Percentiles rank a stretch among this genome's conserved stretches.
These are phyloP conservation scores for Lepilemur ruficaudatus DNA, from an alignment of 2,797 vertebrate species.

Conservation along the genomic window DNA sequence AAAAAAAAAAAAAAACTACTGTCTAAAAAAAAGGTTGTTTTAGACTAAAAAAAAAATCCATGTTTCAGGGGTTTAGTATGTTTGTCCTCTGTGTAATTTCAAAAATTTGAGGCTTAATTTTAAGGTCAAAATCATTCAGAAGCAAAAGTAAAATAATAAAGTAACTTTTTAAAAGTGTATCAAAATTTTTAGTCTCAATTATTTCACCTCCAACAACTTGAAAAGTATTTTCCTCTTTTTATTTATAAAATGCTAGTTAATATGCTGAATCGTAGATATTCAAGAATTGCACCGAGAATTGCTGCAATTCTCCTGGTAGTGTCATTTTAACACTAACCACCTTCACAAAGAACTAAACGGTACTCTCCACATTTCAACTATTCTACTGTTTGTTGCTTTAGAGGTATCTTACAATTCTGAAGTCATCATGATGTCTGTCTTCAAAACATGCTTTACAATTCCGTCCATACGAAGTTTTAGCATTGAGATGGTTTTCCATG, in stretches of 20 bases:
- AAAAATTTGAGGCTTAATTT: conserved; percentile 29
- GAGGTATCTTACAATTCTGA: conserved; percentile 38
- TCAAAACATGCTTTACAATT: conserved; percentile 61
- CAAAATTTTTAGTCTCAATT: conserved; percentile 30
- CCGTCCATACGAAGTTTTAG: conserved; percentile 66
- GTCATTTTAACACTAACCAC: conserved; percentile 55
- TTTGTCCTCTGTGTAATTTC: neutral
- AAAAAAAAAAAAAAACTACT: too few relatives aligned
- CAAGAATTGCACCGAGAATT: conserved; percentile 60
- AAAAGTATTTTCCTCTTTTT: conserved; percentile 40
- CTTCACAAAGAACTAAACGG: conserved; percentile 65
- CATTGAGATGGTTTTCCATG: conserved; percentile 66
- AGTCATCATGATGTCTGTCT: conserved; percentile 43
- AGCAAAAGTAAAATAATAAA: conserved; percentile 36
- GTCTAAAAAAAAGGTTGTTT: neutral
- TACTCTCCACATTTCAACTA: conserved; percentile 52
- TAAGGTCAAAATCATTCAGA: conserved; percentile 53
- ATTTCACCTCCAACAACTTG: conserved; percentile 40
- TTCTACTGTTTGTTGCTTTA: conserved; percentile 63
- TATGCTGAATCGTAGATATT: conserved; percentile 42
- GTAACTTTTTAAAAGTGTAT: conserved; percentile 13
- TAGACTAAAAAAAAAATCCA: neutral
- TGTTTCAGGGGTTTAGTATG: neutral
- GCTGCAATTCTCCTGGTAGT: conserved; percentile 39
- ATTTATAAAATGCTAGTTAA: conserved; percentile 58